Evolutionary conservation across 2,888 invertebrate genomes (phyloP), one percentile per base, ranked within the genome.

Genomic region (Drosophila mercatorum): DNA sequence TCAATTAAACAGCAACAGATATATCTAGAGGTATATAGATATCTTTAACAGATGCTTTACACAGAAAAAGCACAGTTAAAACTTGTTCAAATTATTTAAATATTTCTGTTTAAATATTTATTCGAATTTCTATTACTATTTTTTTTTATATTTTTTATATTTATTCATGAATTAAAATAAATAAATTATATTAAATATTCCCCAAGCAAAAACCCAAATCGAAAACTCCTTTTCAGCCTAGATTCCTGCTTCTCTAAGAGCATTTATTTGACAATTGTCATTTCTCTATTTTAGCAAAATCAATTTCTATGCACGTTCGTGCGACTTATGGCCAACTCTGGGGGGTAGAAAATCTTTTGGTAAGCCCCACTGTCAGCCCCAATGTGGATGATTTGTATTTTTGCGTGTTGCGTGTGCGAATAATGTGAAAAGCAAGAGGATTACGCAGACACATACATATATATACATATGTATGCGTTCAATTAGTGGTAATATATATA

Each of bases 401-500:
- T 78, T 60, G 62, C 63, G 17, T 17, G 62, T 64, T 64, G 66
- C 65, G 64, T 67, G 70, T 56, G 31, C 38, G 38, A 59, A 72
- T 53, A 53, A 68, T 57, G 58, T 14, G 46, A 44, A 38, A 38
- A 73, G 49, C 62, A 44, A 44, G 46, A 52, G 71, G 80, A 62
- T 77, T 74, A 78, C 62, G 52, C 47, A 34, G 38, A 51, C 3
- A 7, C 52, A 26, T 11, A 11, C 1, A 44, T 5, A 22, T 8
- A 61, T 6, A 5, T 44, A 11, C 14, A 8, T 51, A 14, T 69
- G 26, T 57, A 28, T 73, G 77, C 46, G 76, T 81, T 72, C 75
- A 80, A 81, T 81, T 78, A 80, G 81, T 68, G 68, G 75, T 67
- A 59, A 70, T 55, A 68, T 68, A 44, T 55, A 17, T 63, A 58